Evolutionary conservation across 2,113 vertebrate species (phyloP).

Genomic region (Scortum barcoo): DNA sequence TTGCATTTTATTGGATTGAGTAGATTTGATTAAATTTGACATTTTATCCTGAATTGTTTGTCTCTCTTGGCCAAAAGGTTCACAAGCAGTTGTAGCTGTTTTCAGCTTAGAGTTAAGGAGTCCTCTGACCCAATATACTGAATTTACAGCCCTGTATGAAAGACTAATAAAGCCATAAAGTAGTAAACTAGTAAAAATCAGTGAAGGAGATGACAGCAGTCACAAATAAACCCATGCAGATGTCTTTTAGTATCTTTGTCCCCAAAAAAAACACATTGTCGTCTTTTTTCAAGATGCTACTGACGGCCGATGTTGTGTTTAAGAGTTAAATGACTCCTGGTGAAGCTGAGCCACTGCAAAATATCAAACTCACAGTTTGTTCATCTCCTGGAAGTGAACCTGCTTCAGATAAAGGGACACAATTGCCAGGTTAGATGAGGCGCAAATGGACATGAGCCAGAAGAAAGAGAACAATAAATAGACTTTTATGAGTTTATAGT

Average conservation of each 20-base stretch:
- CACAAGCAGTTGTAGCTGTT: too few species aligned
- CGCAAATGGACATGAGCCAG: slow-evolving; percentile 4
- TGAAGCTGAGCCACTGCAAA: background rate
- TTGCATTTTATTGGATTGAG: background rate
- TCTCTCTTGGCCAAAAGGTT: background rate
- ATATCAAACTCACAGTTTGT: background rate
- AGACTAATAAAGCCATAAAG: background rate
- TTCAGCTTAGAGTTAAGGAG: background rate
- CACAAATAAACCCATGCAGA: background rate
- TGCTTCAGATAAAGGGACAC: background rate
- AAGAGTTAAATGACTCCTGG: background rate
- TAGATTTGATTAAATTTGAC: background rate
- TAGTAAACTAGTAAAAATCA: background rate
- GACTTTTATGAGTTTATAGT: slow-evolving; percentile 50
- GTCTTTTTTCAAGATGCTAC: background rate
- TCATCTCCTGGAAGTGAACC: background rate
- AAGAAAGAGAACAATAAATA: slow-evolving; percentile 46
- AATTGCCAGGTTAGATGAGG: slow-evolving; percentile 19
- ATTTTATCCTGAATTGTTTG: background rate
- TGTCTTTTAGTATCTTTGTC: slow-evolving; percentile 3
- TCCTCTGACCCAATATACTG: background rate
- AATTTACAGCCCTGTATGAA: background rate
- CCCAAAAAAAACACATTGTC: background rate
- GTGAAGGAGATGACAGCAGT: background rate
- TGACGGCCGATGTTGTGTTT: background rate